Evolutionary conservation across 2,797 vertebrate genomes (phyloP).

Genomic region (Myotis pilosus): DNA sequence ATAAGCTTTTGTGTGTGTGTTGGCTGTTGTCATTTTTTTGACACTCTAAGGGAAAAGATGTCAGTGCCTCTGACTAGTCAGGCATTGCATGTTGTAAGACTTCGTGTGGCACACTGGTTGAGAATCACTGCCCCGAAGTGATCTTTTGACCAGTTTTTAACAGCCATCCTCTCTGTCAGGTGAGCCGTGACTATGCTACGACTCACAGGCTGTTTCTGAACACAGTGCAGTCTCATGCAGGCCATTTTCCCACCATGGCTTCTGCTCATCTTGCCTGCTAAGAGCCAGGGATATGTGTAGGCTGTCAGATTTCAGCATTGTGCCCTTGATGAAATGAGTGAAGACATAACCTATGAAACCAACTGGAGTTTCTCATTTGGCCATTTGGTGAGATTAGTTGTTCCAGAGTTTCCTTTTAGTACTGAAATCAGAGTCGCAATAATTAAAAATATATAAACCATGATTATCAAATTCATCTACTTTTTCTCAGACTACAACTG

Average conservation of each 20-base stretch:
- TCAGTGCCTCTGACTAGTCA: background rate
- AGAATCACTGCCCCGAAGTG: background rate
- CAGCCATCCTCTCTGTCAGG: background rate
- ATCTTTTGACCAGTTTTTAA: background rate
- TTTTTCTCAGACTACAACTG: background rate
- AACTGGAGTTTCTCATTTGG: background rate
- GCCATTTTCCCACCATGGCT: background rate
- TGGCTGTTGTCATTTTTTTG: background rate
- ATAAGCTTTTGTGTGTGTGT: background rate
- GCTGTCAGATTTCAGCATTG: background rate
- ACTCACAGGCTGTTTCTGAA: background rate
- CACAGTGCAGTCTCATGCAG: rapidly evolving
- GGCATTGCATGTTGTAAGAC: no score
- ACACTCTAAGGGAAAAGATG: background rate
- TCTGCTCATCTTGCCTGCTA: background rate
- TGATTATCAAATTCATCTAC: background rate
- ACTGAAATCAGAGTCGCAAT: background rate
- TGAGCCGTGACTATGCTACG: background rate
- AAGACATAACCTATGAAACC: background rate
- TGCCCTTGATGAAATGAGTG: background rate
- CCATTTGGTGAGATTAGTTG: background rate
- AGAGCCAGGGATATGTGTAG: background rate
- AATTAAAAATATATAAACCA: background rate
- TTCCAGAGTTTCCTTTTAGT: background rate
- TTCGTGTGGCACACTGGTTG: background rate